Evolutionary conservation across 1,140 invertebrate genomes (phyloP), one percentile per base, ranked within the genome.

Genomic region (Caerostris extrusa): DNA sequence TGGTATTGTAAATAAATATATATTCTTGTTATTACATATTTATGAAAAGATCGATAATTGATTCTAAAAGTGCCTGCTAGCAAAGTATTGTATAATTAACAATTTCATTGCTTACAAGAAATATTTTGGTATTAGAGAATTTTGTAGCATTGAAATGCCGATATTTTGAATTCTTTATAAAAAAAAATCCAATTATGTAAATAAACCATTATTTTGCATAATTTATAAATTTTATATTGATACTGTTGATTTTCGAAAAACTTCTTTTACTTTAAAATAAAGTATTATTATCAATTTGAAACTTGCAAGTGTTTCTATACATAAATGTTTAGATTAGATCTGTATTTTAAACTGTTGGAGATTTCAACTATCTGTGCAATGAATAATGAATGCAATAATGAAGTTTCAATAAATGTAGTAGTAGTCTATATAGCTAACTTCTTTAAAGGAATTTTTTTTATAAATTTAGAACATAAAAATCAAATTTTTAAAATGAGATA

Each of bases 21-120:
- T 77, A 77, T 77, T 77, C 71, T 77, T 77, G 71, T 77, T 77
- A 77, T 77, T 77, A 77, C 50, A 50, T 77, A 50, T 77, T 77
- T 77, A 77, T 77, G 34, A 50, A 34, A 53, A 50, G 53, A 71
- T 7, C 50, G 71, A 77, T 77, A 77, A 77, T 77, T 77, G 50
- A 77, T 77, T 34, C 19, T 77, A 77, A 77, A 77, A 77, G 71
- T 77, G 71, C 71, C 71, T 77, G 50, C 53, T 77, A 77, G 53
- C 34, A 34, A 34, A 34, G 34, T 34, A 34, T 34, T 34, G 8
- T 12, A 34, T 50, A 77, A 77, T 50, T 77, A 50, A 53, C 12
- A 77, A 77, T 77, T 50, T 53, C 53, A 64, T 64, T 14, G 61
- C 17, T 64, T 64, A 14, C 17, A 17, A 64, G 17, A 64, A 64